phyloP scores from a whole-genome alignment of 1,140 invertebrate genomes.

The Scaptomyza montana region DNA sequence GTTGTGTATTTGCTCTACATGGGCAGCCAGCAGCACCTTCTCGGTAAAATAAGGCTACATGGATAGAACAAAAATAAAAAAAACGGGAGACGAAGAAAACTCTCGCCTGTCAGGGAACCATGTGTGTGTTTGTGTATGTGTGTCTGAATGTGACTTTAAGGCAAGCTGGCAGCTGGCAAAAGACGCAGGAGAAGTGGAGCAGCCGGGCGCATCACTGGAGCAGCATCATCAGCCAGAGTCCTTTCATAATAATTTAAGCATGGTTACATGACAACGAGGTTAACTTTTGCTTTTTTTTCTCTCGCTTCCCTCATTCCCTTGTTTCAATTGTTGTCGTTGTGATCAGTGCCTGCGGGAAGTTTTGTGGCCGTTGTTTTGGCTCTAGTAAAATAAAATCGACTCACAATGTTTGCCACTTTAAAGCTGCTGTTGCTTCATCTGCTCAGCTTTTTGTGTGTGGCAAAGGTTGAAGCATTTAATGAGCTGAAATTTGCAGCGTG shows the following conservation, averaged over 20 bases:
- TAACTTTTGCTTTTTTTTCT: constrained; percentile 74
- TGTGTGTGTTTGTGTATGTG: constrained; percentile 31
- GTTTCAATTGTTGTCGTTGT: constrained; percentile 54
- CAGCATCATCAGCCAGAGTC: constrained; percentile 63
- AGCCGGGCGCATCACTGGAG: constrained; percentile 27
- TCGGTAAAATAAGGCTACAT: constrained; percentile 67
- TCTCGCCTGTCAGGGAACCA: constrained; percentile 15
- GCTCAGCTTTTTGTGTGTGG: constrained; percentile 32
- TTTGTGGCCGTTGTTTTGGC: constrained; percentile 36
- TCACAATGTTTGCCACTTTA: constrained; percentile 76
- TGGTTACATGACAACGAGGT: constrained; percentile 79
- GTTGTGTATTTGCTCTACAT: constrained; percentile 64
- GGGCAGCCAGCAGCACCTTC: constrained; percentile 36
- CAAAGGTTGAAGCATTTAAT: constrained; percentile 78
- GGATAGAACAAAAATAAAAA: constrained; percentile 19
- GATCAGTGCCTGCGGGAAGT: constrained; percentile 67
- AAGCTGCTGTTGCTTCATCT: constrained; percentile 21
- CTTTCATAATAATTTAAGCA: constrained; percentile 83
- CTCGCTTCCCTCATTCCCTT: background rate
- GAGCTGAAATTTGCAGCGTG: constrained; percentile 71
- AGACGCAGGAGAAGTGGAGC: constrained; percentile 9
- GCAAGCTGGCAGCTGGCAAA: constrained; percentile 12
- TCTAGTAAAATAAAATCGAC: constrained; percentile 72
- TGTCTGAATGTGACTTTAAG: constrained; percentile 36
- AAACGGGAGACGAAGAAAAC: background rate